Conservation (phyloP, 2,888 invertebrate species). For the Hemaris fuciformis region DNA sequence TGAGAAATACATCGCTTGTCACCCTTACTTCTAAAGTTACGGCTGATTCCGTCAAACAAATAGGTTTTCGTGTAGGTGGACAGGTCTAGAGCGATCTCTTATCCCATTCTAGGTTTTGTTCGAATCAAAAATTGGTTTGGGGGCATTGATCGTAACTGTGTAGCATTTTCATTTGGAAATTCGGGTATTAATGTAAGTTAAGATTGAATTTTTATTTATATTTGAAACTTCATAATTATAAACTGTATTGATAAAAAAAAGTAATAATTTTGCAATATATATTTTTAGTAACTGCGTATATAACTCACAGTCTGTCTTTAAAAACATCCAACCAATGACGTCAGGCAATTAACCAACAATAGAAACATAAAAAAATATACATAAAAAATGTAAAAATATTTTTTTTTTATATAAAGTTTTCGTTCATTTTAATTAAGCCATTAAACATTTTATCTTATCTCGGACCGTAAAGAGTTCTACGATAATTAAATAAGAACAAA, state of each 20-base stretch:
- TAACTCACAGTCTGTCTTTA: too few species aligned
- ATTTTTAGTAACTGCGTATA: too few species aligned
- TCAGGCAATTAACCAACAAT: too few species aligned
- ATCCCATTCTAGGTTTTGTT: background rate
- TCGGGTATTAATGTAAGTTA: too few species aligned
- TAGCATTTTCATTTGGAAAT: too few species aligned
- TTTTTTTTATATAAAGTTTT: background rate
- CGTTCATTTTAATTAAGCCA: constrained; percentile 4
- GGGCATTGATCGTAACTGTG: too few species aligned
- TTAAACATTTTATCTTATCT: background rate
- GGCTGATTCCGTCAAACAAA: background rate
- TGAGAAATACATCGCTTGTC: background rate
- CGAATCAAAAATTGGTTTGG: too few species aligned
- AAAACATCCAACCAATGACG: too few species aligned
- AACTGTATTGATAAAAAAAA: too few species aligned
- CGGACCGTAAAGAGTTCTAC: background rate
- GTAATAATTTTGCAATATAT: too few species aligned
- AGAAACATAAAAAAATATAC: background rate
- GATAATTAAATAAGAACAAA: constrained; percentile 9
- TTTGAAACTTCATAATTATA: too few species aligned
- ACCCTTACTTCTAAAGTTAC: background rate
- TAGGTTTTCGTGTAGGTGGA: background rate
- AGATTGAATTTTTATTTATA: too few species aligned
- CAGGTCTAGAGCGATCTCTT: background rate
- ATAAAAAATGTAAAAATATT: background rate